phyloP scores from a whole-genome alignment of 2,797 vertebrate species.

The Allenopithecus nigroviridis region DNA sequence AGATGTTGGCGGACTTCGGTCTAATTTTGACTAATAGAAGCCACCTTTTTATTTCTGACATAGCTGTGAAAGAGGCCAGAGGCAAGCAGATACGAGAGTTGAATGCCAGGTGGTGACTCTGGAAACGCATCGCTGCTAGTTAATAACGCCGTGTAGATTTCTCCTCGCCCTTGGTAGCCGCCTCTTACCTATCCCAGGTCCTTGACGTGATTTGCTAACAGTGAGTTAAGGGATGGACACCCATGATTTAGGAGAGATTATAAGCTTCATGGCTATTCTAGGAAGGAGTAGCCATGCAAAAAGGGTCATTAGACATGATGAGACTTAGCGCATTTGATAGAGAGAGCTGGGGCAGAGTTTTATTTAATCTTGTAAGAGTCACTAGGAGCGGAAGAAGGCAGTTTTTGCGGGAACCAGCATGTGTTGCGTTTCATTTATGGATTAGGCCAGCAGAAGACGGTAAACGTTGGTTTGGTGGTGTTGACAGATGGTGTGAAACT shows the following conservation, averaged over 20 bases:
- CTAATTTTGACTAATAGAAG: not conserved
- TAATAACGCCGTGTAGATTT: not conserved
- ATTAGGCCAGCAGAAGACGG: not conserved
- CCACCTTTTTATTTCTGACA: not conserved
- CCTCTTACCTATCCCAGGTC: not conserved
- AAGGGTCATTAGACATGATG: not conserved
- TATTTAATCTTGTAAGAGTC: not conserved
- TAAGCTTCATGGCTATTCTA: not conserved
- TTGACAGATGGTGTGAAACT: not conserved
- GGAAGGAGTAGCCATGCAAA: not conserved
- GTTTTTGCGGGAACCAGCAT: not conserved
- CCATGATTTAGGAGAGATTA: not conserved
- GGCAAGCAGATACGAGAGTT: not conserved
- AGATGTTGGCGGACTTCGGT: constrained; percentile 12
- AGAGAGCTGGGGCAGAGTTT: not conserved
- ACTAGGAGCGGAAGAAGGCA: not conserved
- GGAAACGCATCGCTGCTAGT: not conserved
- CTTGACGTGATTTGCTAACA: not conserved
- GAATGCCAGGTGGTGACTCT: not conserved
- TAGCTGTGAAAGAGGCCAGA: not conserved
- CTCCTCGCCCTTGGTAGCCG: not conserved
- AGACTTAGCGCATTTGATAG: not conserved
- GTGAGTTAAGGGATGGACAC: not conserved
- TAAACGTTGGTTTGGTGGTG: not conserved
- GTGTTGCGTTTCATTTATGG: not conserved